Conservation (phyloP, 2,888 invertebrate genomes). For the Aquatica leii region DNA sequence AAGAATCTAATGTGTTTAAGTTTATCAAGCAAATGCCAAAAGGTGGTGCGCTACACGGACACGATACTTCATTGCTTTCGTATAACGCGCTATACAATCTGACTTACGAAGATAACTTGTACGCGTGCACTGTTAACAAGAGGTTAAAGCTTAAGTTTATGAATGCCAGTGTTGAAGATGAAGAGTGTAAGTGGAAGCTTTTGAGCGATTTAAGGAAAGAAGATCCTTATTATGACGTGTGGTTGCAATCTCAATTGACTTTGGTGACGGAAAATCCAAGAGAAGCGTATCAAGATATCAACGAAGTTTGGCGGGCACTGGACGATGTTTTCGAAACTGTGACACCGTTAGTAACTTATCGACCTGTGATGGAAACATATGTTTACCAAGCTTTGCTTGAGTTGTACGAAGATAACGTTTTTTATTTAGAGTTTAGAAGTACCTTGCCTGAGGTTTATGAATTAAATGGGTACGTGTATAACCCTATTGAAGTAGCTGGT, state of each 20-base stretch:
- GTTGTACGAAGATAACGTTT: conserved; percentile 72
- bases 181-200: conserved; percentile 58
- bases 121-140: conserved; percentile 59
- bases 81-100: conserved; percentile 67
- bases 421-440: conserved; percentile 76
- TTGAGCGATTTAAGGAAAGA: conserved; percentile 40
- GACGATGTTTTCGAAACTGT: conserved; percentile 65
- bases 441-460: conserved; percentile 71
- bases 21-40: conserved; percentile 76
- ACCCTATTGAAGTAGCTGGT: conserved; percentile 65
- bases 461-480: conserved; percentile 68
- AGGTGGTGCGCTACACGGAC: conserved; percentile 74
- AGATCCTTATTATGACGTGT: conserved; percentile 43
- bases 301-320: conserved; percentile 69
- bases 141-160: conserved; percentile 52
- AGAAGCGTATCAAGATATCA: conserved; percentile 63
- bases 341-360: conserved; percentile 66
- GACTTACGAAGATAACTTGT: conserved; percentile 68
- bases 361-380: conserved; percentile 72
- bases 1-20: conserved; percentile 69
- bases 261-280: conserved; percentile 65
- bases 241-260: conserved; percentile 65
- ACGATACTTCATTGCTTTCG: conserved; percentile 70
- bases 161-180: conserved; percentile 34
- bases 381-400: conserved; percentile 70